Base-by-base conservation (phyloP, 2,113 vertebrate genomes). In the Sarotherodon lohbergeri region DNA sequence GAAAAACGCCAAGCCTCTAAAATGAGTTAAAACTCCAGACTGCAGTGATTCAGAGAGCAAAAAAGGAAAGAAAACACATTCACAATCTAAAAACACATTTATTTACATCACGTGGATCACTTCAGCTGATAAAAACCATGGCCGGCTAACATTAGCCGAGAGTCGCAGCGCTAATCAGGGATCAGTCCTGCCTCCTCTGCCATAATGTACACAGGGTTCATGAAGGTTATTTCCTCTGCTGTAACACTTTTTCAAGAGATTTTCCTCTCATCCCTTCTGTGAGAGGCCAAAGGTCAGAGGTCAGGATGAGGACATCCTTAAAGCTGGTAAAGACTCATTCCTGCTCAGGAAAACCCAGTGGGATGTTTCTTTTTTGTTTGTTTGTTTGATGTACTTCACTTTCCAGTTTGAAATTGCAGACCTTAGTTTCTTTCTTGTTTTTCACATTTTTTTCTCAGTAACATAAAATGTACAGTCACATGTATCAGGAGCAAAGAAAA, bases 71-170 rank as follows among this genome's bases (percentile, higher is more conserved):
- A 87, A 14, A 88, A 17, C 54, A 27, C 22, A 39, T 27, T 89
- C 95, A 95, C 95, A 95, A 95, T 95, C 95, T 95, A 95, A 93
- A 95, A 95, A 95, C 95, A 95, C 93, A 95, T 95, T 95, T 95
- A 95, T 95, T 95, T 95, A 95, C 95, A 95, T 93, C 91, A 95
- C 89, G 82, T 95, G 93, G 93, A 95, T 95, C 89, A 94, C 93
- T 95, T 95, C 91, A 95, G 94, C 94, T 92, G 94, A 93, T 94
- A 95, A 94, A 95, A 95, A 95, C 91, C 86, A 89, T 50, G 82
- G 66, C 82, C 12, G 82, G 90, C 87, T 61, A 57, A 85, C 57
- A 50, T 81, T 78, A 83, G 88, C 88, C 7, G 9, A 41, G 90
- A 94, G 92, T 57, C 32, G 14, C 91, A 85, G 91, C 84, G 83